Evolutionary conservation across 2,888 invertebrate genomes (phyloP).

Genomic region (Hyposoter dolosus): DNA sequence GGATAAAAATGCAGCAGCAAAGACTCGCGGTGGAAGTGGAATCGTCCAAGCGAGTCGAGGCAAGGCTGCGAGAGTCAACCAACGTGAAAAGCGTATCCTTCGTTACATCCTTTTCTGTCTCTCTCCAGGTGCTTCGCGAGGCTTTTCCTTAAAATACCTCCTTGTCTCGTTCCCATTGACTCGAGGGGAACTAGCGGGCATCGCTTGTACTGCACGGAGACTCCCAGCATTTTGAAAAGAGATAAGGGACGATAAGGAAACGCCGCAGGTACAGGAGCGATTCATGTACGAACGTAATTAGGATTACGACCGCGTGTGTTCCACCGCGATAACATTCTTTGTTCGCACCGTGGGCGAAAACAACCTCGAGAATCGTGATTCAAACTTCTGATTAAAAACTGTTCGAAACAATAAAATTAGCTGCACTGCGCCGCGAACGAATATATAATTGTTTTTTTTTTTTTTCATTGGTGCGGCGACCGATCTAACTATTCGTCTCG

Average conservation of each 20-base stretch:
- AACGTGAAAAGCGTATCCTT: constrained; percentile 69
- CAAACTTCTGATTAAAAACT: constrained; percentile 9
- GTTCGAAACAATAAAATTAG: constrained; percentile 8
- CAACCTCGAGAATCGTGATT: constrained; percentile 23
- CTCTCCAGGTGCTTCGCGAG: background rate
- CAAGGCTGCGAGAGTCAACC: constrained; percentile 73
- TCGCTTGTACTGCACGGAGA: background rate
- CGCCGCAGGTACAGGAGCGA: constrained; percentile 16
- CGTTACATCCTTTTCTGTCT: constrained; percentile 55
- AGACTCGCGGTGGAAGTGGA: constrained; percentile 66
- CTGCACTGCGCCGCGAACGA: background rate
- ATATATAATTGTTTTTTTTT: background rate
- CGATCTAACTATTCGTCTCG: background rate
- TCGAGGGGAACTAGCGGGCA: constrained; percentile 6
- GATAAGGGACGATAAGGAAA: constrained; percentile 47
- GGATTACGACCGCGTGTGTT: constrained; percentile 18
- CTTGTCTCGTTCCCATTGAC: constrained; percentile 34
- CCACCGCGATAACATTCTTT: constrained; percentile 48
- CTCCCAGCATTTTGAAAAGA: background rate
- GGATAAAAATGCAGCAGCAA: constrained; percentile 56
- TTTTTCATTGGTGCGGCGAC: constrained; percentile 9
- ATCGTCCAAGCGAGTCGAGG: constrained; percentile 72
- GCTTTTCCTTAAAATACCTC: constrained; percentile 22
- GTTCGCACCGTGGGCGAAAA: constrained; percentile 33
- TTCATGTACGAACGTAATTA: constrained; percentile 51